phyloP scores from a whole-genome alignment of 92 coral and sea anemone species.

The Actinostola sp. region DNA sequence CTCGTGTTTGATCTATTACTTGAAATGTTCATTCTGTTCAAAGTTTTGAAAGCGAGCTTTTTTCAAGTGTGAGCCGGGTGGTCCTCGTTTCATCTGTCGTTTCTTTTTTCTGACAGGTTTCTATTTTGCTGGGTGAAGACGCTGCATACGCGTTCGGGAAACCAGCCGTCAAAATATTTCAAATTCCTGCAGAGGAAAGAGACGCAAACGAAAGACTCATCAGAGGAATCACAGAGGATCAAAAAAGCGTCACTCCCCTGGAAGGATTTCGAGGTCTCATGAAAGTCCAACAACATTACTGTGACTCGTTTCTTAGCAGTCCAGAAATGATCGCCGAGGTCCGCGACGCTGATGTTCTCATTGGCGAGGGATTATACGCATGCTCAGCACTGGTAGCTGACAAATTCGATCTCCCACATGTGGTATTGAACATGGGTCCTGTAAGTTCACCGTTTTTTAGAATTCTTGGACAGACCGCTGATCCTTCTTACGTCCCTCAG shows the following conservation, averaged over 20 bases:
- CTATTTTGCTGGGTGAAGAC: slow-evolving; percentile 40
- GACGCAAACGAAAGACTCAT: not conserved
- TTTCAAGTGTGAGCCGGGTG: too few relatives aligned
- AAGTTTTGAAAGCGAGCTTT: too few relatives aligned
- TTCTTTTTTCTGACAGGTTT: slow-evolving; percentile 4
- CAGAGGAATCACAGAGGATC: not conserved
- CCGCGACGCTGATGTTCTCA: slow-evolving; percentile 23
- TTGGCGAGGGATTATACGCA: slow-evolving; percentile 45
- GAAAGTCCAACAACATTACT: slow-evolving; percentile 17
- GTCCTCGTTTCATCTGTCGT: too few relatives aligned
- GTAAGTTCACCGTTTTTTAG: slow-evolving; percentile 26
- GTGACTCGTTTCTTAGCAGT: slow-evolving; percentile 28
- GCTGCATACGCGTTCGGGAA: slow-evolving; percentile 34
- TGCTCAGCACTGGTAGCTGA: slow-evolving; percentile 39
- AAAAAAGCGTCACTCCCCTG: not conserved
- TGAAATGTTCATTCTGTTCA: too few relatives aligned
- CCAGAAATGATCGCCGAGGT: slow-evolving; percentile 17
- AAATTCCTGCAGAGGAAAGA: not conserved
- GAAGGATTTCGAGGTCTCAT: not conserved
- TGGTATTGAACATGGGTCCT: slow-evolving; percentile 27
- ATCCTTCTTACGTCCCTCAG: slow-evolving; percentile 35
- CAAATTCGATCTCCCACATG: slow-evolving; percentile 29
- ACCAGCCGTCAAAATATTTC: slow-evolving; percentile 18
- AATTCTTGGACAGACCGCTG: slow-evolving; percentile 1
- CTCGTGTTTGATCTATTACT: too few relatives aligned